These are phyloP conservation scores for Pyrrhia umbra DNA, from an alignment of 2,888 invertebrate genomes.

Conservation along the genomic window DNA sequence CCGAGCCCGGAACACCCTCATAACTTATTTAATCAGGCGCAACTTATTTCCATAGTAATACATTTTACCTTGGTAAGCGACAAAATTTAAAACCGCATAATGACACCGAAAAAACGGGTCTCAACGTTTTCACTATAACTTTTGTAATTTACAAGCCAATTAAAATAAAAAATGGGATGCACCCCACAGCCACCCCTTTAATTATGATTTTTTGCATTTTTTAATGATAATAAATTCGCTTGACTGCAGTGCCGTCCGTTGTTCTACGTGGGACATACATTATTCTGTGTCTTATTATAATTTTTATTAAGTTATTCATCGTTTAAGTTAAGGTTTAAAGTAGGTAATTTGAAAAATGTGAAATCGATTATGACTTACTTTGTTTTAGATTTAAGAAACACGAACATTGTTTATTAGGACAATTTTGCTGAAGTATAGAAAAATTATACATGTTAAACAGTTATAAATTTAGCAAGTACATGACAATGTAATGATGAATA, in stretches of 20 bases:
- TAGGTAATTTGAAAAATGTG: neutral
- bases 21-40: conserved; percentile 61
- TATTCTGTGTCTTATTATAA: conserved; percentile 60
- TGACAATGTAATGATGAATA: neutral
- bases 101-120: conserved; percentile 74
- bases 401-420: too few relatives aligned
- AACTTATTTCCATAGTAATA: conserved; percentile 64
- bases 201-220: conserved; percentile 89
- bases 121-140: conserved; percentile 84
- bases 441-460: too few relatives aligned
- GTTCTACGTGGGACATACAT: conserved; percentile 66
- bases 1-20: conserved; percentile 18
- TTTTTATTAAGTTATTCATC: conserved; percentile 15
- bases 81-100: conserved; percentile 70
- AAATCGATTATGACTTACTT: neutral
- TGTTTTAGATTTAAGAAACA: neutral
- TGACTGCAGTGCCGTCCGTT: conserved; percentile 73
- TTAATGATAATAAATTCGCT: conserved; percentile 88
- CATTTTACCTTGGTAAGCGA: conserved; percentile 61
- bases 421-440: too few relatives aligned
- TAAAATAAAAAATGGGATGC: conserved; percentile 89
- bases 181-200: conserved; percentile 85
- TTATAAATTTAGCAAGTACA: neutral
- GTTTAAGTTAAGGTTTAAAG: conserved; percentile 3
- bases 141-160: conserved; percentile 89